phyloP scores from a whole-genome alignment of 2,888 invertebrate species.

The Drosophila kanekoi region DNA sequence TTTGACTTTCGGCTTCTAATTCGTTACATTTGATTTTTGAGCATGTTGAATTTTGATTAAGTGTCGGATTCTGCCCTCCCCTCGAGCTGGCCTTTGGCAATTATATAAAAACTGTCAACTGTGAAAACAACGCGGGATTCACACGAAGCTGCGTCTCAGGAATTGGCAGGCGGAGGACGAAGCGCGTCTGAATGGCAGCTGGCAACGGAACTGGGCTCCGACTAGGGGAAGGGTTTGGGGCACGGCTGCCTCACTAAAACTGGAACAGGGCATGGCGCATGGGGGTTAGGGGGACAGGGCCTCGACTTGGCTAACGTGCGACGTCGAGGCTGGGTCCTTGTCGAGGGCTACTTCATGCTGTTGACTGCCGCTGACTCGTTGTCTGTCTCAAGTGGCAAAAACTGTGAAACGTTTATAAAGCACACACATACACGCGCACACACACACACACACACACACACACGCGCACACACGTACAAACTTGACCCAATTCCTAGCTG shows the following conservation, averaged over 20 bases:
- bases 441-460: conserved; percentile 19
- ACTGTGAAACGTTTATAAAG: conserved; percentile 68
- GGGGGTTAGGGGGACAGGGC: conserved; percentile 1
- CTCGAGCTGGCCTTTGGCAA: conserved; percentile 33
- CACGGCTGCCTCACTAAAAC: not conserved
- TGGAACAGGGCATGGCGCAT: not conserved
- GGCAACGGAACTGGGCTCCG: no score
- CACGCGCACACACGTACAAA: conserved; percentile 39
- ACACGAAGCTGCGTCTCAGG: conserved; percentile 37
- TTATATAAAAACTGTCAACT: conserved; percentile 70
- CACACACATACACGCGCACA: not conserved
- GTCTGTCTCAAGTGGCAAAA: conserved; percentile 74
- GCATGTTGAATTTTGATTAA: conserved; percentile 12
- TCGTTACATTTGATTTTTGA: not conserved
- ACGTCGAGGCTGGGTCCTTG: conserved; percentile 22
- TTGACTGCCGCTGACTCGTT: conserved; percentile 50
- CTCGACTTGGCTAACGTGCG: conserved; percentile 60
- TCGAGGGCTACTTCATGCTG: conserved; percentile 26
- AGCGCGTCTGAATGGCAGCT: not conserved
- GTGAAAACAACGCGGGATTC: conserved; percentile 60
- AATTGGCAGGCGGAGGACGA: not conserved
- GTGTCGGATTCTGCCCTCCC: not conserved
- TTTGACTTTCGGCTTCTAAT: not conserved
- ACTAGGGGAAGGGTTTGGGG: not conserved
- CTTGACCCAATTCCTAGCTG: conserved; percentile 69